Evolutionary conservation across 1,140 invertebrate genomes (phyloP).

Genomic region (Nasonia giraulti): DNA sequence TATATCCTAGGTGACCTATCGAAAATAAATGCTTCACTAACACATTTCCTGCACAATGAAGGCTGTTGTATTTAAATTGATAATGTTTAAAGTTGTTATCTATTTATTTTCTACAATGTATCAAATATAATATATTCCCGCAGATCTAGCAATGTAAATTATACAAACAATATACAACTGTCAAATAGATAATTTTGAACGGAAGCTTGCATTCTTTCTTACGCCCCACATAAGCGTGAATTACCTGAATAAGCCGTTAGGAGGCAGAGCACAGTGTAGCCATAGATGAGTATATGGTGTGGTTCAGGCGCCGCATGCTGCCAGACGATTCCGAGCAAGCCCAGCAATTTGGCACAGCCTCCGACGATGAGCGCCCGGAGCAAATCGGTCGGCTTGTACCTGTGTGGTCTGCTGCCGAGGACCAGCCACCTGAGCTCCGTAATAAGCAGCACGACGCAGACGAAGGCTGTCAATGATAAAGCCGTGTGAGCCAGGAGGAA

Average conservation of each 20-base stretch:
- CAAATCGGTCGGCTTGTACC: slow-evolving; percentile 63
- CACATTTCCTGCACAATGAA: neutral
- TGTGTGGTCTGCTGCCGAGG: slow-evolving; percentile 54
- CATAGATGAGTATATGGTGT: slow-evolving; percentile 68
- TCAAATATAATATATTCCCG: neutral
- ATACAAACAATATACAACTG: neutral
- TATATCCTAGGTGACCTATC: neutral
- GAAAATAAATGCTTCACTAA: neutral
- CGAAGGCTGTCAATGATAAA: slow-evolving; percentile 63
- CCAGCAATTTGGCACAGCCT: slow-evolving; percentile 68
- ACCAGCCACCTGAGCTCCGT: slow-evolving; percentile 67
- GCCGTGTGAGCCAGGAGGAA: slow-evolving; percentile 63
- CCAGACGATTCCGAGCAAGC: slow-evolving; percentile 69
- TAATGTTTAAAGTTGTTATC: neutral
- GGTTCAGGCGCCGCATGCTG: slow-evolving; percentile 62
- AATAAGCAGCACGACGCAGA: slow-evolving; percentile 56
- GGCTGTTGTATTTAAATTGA: neutral
- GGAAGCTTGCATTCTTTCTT: neutral
- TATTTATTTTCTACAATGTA: neutral
- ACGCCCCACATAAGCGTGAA: neutral
- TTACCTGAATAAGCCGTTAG: slow-evolving; percentile 71
- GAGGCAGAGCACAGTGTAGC: slow-evolving; percentile 69
- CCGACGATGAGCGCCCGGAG: slow-evolving; percentile 66
- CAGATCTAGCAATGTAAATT: neutral
- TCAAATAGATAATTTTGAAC: neutral